phyloP scores from a whole-genome alignment of 1,140 invertebrate genomes.

The Penaeus japonicus region DNA sequence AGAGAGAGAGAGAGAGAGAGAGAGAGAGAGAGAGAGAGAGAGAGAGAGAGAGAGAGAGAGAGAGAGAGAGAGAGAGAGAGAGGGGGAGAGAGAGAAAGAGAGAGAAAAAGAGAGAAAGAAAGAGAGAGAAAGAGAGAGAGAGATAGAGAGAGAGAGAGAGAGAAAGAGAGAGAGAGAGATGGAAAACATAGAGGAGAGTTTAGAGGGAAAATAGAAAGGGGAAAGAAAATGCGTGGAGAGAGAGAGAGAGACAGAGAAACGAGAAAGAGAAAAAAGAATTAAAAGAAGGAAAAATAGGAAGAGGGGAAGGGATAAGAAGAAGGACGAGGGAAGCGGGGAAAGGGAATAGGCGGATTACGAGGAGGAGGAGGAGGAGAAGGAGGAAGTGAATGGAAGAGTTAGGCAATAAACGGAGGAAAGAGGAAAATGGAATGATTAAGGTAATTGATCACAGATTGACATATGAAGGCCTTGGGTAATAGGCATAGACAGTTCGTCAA shows the following conservation, averaged over 20 bases:
- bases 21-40: not conserved
- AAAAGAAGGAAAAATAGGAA: too few relatives aligned
- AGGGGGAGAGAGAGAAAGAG: not conserved
- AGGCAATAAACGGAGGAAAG: too few relatives aligned
- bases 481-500: too few relatives aligned
- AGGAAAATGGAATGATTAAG: too few relatives aligned
- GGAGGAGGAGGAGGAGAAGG: not conserved
- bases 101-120: not conserved
- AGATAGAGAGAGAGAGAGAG: not conserved
- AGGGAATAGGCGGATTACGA: not conserved
- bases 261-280: too few relatives aligned
- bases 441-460: too few relatives aligned
- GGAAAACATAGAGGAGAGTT: not conserved
- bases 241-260: not conserved
- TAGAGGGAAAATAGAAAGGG: too few relatives aligned
- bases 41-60: not conserved
- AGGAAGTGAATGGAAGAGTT: too few relatives aligned
- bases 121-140: not conserved
- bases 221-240: not conserved
- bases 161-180: not conserved
- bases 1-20: slow-evolving; percentile 16
- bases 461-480: too few relatives aligned
- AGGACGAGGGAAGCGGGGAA: too few relatives aligned
- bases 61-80: too few relatives aligned
- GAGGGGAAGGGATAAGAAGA: too few relatives aligned